Evolutionary conservation across 2,113 vertebrate species (phyloP).

Genomic region (Mionectes macconnelli): DNA sequence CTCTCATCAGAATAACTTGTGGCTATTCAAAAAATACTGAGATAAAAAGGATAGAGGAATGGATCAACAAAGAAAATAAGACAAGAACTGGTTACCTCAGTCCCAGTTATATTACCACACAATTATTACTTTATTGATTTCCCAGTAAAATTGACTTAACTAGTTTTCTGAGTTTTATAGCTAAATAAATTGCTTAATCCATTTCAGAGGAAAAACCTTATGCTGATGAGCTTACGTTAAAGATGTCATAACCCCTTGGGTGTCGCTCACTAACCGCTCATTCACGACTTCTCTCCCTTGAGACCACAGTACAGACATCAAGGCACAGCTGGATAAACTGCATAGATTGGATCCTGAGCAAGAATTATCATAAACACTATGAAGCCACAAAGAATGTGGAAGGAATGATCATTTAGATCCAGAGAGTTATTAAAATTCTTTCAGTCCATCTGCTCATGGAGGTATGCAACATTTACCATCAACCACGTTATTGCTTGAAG

Average conservation of each 20-base stretch:
- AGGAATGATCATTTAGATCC: constrained; percentile 38
- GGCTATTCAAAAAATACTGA: constrained; percentile 65
- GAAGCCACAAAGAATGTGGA: constrained; percentile 43
- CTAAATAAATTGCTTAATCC: constrained; percentile 79
- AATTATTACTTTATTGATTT: constrained; percentile 54
- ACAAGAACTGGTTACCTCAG: constrained; percentile 16
- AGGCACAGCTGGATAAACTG: constrained; percentile 66
- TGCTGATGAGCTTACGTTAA: constrained; percentile 51
- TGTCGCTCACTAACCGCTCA: constrained; percentile 22
- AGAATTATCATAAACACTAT: constrained; percentile 58
- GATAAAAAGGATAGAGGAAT: background rate
- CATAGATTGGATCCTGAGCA: constrained; percentile 24
- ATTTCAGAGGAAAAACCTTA: constrained; percentile 48
- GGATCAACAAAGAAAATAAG: background rate
- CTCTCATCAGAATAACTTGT: constrained; percentile 61
- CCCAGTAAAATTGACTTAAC: constrained; percentile 76
- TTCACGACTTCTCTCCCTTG: constrained; percentile 22
- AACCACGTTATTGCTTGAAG: background rate
- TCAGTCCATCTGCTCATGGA: background rate
- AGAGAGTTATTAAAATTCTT: constrained; percentile 50
- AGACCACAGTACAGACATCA: constrained; percentile 60
- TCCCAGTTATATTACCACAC: background rate
- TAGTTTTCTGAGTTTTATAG: constrained; percentile 73
- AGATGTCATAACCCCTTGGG: constrained; percentile 46
- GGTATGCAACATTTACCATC: background rate